Conservation (phyloP, 2,113 vertebrate species). For the Mustelus asterias region DNA sequence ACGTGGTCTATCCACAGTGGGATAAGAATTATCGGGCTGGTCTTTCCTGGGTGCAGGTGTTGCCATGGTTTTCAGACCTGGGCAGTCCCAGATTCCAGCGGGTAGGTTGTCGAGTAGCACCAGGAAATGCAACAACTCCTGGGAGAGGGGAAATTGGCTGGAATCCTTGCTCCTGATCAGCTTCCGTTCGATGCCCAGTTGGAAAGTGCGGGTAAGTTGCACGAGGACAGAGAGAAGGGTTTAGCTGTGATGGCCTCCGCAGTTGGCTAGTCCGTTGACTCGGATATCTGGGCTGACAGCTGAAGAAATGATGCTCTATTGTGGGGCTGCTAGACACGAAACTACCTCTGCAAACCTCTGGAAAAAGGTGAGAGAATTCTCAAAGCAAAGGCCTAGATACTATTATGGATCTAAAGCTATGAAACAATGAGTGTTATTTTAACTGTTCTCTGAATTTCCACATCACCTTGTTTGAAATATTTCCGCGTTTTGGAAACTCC, state of each 20-base stretch:
- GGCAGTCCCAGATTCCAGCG: background rate
- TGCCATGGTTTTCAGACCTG: background rate
- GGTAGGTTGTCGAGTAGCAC: background rate
- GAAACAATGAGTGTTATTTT: background rate
- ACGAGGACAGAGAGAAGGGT: background rate
- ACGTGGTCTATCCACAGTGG: too few species aligned
- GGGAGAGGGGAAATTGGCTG: background rate
- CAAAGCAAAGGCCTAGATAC: background rate
- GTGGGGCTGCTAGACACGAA: background rate
- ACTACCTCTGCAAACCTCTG: background rate
- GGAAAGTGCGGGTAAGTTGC: background rate
- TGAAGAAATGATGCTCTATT: background rate
- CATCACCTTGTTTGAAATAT: background rate
- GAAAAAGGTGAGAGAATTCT: background rate
- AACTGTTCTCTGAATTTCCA: background rate
- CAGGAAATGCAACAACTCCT: background rate
- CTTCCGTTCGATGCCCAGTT: background rate
- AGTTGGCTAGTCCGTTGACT: background rate
- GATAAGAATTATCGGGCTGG: background rate
- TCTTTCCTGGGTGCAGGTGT: background rate
- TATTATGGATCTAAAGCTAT: background rate
- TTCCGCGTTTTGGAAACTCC: background rate
- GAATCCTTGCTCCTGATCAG: background rate
- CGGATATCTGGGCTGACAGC: too few species aligned
- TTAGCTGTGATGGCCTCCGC: background rate